phyloP scores from a whole-genome alignment of 2,113 vertebrate genomes.

The Elachura formosa region DNA sequence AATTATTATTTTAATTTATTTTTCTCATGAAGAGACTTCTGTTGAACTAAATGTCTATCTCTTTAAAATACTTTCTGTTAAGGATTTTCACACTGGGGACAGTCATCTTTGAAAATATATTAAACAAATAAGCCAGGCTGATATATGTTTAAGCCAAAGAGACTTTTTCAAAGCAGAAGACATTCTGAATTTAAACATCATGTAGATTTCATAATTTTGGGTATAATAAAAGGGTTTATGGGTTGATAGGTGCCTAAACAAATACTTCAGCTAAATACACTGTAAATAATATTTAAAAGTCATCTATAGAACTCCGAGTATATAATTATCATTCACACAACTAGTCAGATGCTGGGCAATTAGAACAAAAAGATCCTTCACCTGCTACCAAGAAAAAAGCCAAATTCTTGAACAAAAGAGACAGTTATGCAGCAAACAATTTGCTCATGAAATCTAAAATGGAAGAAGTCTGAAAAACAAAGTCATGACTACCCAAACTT shows the following conservation, averaged over 20 bases:
- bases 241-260: not conserved
- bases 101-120: not conserved
- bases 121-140: not conserved
- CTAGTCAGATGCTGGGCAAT: not conserved
- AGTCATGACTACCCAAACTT: not conserved
- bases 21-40: slow-evolving; percentile 36
- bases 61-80: slow-evolving; percentile 44
- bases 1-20: slow-evolving; percentile 47
- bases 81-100: not conserved
- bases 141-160: not conserved
- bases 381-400: not conserved
- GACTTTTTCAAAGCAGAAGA: not conserved
- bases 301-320: not conserved
- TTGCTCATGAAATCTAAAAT: not conserved
- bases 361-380: not conserved
- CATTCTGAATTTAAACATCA: not conserved
- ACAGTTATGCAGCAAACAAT: not conserved
- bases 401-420: not conserved
- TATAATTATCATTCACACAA: not conserved
- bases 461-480: not conserved
- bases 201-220: not conserved
- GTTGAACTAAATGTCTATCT: slow-evolving; percentile 47
- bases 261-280: not conserved
- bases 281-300: not conserved
- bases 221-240: not conserved